A percentile compares a stretch with the other conserved stretches of the same genome.
Conservation (phyloP, 2,888 invertebrate genomes). For the Nebria salina region DNA sequence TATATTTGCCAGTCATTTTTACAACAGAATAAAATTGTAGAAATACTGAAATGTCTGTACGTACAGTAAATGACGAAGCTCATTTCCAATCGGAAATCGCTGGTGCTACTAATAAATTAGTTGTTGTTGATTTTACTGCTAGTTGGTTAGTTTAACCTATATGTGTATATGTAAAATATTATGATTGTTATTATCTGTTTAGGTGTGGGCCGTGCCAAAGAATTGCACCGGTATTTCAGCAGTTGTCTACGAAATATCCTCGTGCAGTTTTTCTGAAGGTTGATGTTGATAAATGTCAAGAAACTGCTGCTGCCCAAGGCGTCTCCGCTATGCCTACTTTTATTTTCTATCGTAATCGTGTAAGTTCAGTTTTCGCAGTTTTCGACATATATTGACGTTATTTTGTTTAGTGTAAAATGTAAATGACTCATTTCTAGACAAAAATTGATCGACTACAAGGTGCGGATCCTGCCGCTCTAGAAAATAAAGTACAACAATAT, state of each 20-base stretch:
- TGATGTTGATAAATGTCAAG: constrained; percentile 93
- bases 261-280: constrained; percentile 93
- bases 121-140: constrained; percentile 95
- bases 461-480: constrained; percentile 82
- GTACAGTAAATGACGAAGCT: constrained; percentile 76
- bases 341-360: constrained; percentile 89
- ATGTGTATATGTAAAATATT: constrained; percentile 5
- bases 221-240: constrained; percentile 93
- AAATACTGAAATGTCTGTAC: constrained; percentile 59
- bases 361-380: constrained; percentile 55
- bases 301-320: constrained; percentile 86
- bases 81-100: constrained; percentile 87
- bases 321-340: constrained; percentile 99
- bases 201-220: constrained; percentile 98
- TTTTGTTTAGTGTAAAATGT: not conserved
- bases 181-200: constrained; percentile 40
- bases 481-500: constrained; percentile 89
- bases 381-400: too few relatives aligned
- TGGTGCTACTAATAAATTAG: constrained; percentile 86
- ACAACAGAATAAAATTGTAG: not conserved
- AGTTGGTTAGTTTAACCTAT: constrained; percentile 75
- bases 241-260: constrained; percentile 86
- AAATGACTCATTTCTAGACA: constrained; percentile 63
- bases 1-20: constrained; percentile 1
- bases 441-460: constrained; percentile 89